These are phyloP conservation scores for Caenorhabditis angaria DNA, from an alignment of 2,888 invertebrate genomes.

Conservation along the genomic window DNA sequence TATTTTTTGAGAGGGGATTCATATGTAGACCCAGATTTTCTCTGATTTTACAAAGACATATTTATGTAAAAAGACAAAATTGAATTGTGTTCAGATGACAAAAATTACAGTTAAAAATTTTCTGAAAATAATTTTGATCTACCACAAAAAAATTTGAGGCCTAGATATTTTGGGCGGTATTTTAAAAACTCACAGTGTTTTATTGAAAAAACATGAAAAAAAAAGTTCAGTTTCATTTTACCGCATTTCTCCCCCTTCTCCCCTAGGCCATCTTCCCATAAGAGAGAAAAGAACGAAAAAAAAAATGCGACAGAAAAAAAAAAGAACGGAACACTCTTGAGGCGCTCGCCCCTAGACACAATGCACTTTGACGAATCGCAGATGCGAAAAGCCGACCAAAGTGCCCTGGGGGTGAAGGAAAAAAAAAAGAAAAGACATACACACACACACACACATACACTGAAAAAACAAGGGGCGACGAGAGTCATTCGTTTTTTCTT, in stretches of 20 bases:
- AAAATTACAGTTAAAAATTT: neutral
- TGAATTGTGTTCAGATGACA: no score
- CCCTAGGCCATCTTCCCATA: neutral
- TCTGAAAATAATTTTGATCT: neutral
- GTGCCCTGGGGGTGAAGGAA: conserved; percentile 40
- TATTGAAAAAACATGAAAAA: no score
- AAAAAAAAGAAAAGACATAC: conserved; percentile 12
- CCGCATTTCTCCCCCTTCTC: no score
- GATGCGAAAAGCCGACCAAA: conserved; percentile 24
- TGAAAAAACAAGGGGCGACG: neutral
- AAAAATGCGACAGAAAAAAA: neutral
- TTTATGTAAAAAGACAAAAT: no score
- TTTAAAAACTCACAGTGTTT: no score
- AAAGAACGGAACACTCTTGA: conserved; percentile 15
- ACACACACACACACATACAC: conserved; percentile 1
- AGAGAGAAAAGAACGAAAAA: conserved; percentile 11
- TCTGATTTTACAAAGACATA: no score
- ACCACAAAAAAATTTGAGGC: no score
- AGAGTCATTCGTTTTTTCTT: conserved; percentile 9
- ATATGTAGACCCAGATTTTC: no score
- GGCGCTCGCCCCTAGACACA: conserved; percentile 25
- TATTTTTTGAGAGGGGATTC: no score
- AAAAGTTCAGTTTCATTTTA: no score
- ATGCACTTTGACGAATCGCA: conserved; percentile 20
- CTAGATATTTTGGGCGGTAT: no score